phyloP scores from a whole-genome alignment of 1,140 invertebrate species.

The Anastrepha obliqua region DNA sequence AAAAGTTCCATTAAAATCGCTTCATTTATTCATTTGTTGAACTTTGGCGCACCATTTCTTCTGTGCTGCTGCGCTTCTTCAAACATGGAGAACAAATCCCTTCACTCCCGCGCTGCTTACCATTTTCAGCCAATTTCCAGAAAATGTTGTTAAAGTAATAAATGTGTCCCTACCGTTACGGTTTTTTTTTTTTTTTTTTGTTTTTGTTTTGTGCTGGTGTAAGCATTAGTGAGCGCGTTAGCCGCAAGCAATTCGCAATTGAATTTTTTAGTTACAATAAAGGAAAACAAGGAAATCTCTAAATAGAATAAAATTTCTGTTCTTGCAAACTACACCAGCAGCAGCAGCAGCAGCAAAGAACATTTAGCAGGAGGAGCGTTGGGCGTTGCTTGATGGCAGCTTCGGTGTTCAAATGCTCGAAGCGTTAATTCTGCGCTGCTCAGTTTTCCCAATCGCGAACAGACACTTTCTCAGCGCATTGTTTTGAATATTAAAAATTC shows the following conservation, averaged over 20 bases:
- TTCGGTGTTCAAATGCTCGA: background rate
- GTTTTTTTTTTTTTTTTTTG: background rate
- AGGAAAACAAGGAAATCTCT: constrained; percentile 38
- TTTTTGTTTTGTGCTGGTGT: background rate
- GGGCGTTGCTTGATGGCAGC: background rate
- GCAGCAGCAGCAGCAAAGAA: background rate
- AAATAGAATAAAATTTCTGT: constrained; percentile 29
- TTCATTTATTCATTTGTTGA: constrained; percentile 50
- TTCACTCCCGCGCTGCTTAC: background rate
- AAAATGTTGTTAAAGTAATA: constrained; percentile 44
- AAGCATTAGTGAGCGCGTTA: background rate
- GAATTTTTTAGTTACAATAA: constrained; percentile 29
- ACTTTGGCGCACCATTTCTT: constrained; percentile 21
- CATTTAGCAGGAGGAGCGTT: background rate
- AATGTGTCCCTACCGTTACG: background rate
- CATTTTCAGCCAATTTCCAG: constrained; percentile 24
- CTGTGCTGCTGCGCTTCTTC: background rate
- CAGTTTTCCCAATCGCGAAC: background rate
- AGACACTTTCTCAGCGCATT: constrained; percentile 6
- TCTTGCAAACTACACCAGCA: background rate
- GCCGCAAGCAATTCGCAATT: constrained; percentile 46
- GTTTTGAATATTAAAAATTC: constrained; percentile 46
- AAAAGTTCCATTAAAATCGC: constrained; percentile 46
- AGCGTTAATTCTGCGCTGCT: background rate
- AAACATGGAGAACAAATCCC: background rate